Evolutionary conservation across 1,140 invertebrate genomes (phyloP), one percentile per base, ranked within the genome.

Genomic region (Antheraea mylitta): DNA sequence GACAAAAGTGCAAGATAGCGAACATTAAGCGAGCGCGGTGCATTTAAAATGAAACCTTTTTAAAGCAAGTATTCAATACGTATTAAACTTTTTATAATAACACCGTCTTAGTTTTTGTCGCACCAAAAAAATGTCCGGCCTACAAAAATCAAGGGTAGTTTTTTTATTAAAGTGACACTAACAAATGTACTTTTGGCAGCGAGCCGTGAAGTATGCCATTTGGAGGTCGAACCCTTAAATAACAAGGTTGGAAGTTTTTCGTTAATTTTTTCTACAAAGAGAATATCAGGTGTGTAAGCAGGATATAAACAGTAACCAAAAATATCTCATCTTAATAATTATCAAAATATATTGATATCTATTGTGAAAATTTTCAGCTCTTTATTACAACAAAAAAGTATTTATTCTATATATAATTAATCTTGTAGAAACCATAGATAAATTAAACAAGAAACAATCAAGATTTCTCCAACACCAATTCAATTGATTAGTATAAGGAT

Each of bases 191-290:
- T 3, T 65, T 53, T 48, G 18, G 38, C 64, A 22, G 64, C 45
- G 38, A 63, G 22, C 64, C 64, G 64, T 13, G 64, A 65, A 65
- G 42, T 22, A 19, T 53, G 16, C 64, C 59, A 65, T 65, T 65
- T 65, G 64, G 63, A 64, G 38, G 64, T 42, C 64, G 45, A 9
- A 42, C 64, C 64, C 64, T 65, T 65, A 45, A 65, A 65, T 65
- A 53, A 65, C 42, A 48, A 19, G 59, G 22, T 61, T 61, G 18
- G 18, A 48, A 37, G 48, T 65, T 53, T 53, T 48, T 19, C 42
- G 13, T 10, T 48, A 13, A n/a, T n/a, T 65, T 65, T 65, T 65
- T 65, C 10, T 19, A 19, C 18, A n/a, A 38, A 18, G 18, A 53
- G 8, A 63, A 30, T 37, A 37, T 10, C 61, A 63, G 30, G 61